Percentiles rank a stretch among this genome's conserved stretches.
These are phyloP conservation scores for Phaetusa simplex DNA, from an alignment of 2,113 vertebrate species.

Conservation along the genomic window DNA sequence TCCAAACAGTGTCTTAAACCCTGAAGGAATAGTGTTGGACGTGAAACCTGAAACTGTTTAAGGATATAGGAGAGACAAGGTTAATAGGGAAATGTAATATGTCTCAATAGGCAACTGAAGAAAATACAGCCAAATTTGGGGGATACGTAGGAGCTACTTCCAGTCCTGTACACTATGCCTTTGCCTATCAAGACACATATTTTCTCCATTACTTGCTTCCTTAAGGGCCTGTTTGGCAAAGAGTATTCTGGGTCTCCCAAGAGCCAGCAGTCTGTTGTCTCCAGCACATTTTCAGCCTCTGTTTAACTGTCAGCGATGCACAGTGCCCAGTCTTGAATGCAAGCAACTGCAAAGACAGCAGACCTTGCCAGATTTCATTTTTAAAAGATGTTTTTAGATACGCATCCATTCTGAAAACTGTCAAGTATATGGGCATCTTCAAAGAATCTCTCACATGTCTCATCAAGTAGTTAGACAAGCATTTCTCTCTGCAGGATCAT, in stretches of 20 bases:
- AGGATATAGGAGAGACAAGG: not conserved
- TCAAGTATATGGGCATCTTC: not conserved
- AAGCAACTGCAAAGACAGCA: not conserved
- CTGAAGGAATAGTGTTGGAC: not conserved
- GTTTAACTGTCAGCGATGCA: not conserved
- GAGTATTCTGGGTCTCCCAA: not conserved
- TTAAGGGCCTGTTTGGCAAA: not conserved
- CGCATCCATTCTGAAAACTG: not conserved
- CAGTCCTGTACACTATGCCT: not conserved
- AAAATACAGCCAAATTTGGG: not conserved
- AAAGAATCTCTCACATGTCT: not conserved
- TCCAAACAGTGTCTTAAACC: not conserved
- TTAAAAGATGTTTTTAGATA: not conserved
- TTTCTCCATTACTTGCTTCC: not conserved
- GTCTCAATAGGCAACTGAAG: not conserved
- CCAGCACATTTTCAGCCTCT: not conserved
- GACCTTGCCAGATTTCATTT: not conserved
- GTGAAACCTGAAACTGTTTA: not conserved
- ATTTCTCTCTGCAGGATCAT: not conserved
- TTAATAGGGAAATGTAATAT: not conserved
- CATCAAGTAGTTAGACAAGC: not conserved
- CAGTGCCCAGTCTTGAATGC: not conserved
- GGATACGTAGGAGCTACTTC: not conserved
- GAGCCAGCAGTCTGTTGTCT: not conserved
- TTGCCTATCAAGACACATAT: not conserved